These are phyloP conservation scores for Corynorhinus townsendii DNA, from an alignment of 2,113 vertebrate genomes.

Conservation along the genomic window DNA sequence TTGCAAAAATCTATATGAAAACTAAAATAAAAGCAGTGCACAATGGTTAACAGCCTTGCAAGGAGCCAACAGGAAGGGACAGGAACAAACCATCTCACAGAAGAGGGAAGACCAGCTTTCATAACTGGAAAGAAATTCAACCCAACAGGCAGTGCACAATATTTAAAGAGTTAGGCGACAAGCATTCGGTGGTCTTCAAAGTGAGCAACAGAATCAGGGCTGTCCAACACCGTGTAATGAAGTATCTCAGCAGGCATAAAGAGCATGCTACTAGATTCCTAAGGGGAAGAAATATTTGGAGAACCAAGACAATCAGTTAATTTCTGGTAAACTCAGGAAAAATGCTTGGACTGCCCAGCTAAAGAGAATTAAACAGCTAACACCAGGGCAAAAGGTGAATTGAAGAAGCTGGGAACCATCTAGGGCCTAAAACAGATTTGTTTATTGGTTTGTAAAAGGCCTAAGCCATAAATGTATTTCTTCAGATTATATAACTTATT, in stretches of 20 bases:
- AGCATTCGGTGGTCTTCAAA: not conserved
- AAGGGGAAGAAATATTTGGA: not conserved
- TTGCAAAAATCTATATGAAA: not conserved
- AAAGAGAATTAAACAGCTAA: not conserved
- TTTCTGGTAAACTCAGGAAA: not conserved
- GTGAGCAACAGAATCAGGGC: not conserved
- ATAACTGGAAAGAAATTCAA: not conserved
- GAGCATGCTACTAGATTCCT: not conserved
- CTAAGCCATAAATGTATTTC: not conserved
- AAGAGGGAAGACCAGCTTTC: not conserved
- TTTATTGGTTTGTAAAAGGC: not conserved
- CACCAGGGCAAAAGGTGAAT: not conserved
- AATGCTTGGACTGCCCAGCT: not conserved
- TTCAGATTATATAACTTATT: not conserved
- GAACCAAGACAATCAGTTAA: not conserved
- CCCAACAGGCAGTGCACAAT: not conserved
- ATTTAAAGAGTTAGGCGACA: not conserved
- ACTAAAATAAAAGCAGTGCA: slow-evolving; percentile 11
- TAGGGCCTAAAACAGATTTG: not conserved
- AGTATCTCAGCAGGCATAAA: not conserved
- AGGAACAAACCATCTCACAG: not conserved
- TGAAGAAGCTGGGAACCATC: not conserved
- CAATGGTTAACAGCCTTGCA: not conserved
- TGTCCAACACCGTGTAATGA: not conserved
- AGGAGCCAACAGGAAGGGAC: not conserved